phyloP scores from a whole-genome alignment of 2,888 invertebrate genomes.

The Protophormia terraenovae region DNA sequence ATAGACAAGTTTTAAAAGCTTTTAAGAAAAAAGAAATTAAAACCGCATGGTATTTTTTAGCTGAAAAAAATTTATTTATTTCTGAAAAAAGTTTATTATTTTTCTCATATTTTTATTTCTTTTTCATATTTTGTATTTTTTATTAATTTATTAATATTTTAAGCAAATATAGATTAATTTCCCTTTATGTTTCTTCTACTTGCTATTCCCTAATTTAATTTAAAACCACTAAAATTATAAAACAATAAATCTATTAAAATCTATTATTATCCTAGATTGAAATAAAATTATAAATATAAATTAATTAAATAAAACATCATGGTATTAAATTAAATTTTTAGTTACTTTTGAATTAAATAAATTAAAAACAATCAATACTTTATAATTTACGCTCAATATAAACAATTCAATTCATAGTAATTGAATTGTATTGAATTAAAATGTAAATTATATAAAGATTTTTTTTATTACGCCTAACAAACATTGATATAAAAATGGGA shows the following conservation, averaged over 20 bases:
- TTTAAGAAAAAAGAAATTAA: no score
- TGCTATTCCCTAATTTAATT: no score
- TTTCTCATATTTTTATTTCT: background rate
- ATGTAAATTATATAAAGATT: background rate
- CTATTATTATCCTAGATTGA: background rate
- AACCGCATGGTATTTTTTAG: no score
- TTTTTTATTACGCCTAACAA: background rate
- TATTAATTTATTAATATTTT: no score
- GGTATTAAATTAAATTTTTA: conserved; percentile 4
- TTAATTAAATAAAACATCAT: background rate
- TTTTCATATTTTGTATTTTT: no score
- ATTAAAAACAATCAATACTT: conserved; percentile 56
- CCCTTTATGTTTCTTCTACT: no score
- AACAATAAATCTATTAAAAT: conserved; percentile 1
- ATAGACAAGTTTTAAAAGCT: no score
- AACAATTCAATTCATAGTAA: conserved; percentile 19
- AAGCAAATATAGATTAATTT: no score
- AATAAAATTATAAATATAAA: conserved; percentile 1
- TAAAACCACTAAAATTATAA: no score
- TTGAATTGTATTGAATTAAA: conserved; percentile 47
- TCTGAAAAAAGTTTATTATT: no score
- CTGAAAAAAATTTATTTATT: no score
- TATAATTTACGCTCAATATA: conserved; percentile 42
- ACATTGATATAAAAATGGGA: background rate
- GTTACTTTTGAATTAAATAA: conserved; percentile 38